These are phyloP conservation scores for Aptenodytes forsteri DNA, from an alignment of 2,113 vertebrate genomes.

Conservation along the genomic window DNA sequence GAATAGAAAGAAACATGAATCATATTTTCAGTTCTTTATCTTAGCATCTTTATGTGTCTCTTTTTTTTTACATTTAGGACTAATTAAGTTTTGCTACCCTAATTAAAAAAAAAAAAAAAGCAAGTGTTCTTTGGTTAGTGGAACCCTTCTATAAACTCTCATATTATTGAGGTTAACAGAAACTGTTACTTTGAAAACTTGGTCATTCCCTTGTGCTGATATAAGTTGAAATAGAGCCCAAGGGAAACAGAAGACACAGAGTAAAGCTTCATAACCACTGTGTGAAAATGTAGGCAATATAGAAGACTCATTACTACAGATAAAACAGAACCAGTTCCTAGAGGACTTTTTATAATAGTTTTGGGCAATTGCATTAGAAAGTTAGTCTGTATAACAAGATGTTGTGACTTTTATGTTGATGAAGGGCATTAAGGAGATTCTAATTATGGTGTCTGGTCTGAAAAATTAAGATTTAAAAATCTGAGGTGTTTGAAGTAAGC, in stretches of 20 bases:
- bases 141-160: neutral
- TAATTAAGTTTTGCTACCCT: neutral
- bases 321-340: slow-evolving; percentile 8
- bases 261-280: neutral
- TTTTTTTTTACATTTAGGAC: neutral
- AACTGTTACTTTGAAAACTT: neutral
- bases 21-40: neutral
- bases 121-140: neutral
- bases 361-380: neutral
- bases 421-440: slow-evolving; percentile 24
- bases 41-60: neutral
- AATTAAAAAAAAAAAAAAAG: neutral
- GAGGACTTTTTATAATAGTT: slow-evolving; percentile 8
- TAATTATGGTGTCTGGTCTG: neutral
- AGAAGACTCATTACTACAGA: slow-evolving; percentile 13
- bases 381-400: slow-evolving; percentile 1
- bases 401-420: slow-evolving; percentile 23
- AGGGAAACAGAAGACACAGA: neutral
- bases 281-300: neutral
- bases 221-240: neutral
- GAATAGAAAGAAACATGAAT: neutral
- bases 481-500: neutral
- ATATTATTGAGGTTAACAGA: neutral
- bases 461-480: slow-evolving; percentile 45
- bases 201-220: neutral